Conservation (phyloP, 2,888 invertebrate species). For the Dorcus parallelipipedus region DNA sequence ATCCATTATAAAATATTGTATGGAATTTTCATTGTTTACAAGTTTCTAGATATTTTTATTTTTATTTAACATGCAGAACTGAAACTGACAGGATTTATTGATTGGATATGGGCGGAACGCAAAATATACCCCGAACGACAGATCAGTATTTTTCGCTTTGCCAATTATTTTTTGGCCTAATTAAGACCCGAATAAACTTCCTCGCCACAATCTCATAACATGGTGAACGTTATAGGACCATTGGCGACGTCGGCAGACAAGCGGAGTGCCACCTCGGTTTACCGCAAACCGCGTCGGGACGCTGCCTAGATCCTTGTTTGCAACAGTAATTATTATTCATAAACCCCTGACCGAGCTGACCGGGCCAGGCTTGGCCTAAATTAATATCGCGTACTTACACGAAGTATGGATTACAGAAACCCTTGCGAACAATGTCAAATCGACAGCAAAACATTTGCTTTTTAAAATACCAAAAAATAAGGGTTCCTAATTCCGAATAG, state of each 20-base stretch:
- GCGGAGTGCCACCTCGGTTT: slow-evolving; percentile 30
- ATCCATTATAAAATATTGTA: not conserved
- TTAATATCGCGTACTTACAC: slow-evolving; percentile 42
- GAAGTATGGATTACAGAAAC: slow-evolving; percentile 13
- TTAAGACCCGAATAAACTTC: too few species aligned
- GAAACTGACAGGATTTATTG: too few species aligned
- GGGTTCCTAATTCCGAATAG: too few species aligned
- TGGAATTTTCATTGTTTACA: not conserved
- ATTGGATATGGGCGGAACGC: not conserved
- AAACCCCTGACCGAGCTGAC: slow-evolving; percentile 45
- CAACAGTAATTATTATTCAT: slow-evolving; percentile 51
- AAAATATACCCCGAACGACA: not conserved
- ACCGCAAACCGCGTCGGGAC: slow-evolving; percentile 42
- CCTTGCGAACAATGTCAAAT: not conserved
- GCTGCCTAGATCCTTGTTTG: slow-evolving; percentile 45
- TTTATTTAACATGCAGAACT: not conserved
- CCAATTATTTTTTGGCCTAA: too few species aligned
- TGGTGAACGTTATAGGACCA: slow-evolving; percentile 17
- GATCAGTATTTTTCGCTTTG: too few species aligned
- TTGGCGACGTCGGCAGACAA: slow-evolving; percentile 28
- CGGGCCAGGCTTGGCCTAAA: slow-evolving; percentile 44
- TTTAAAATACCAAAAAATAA: too few species aligned
- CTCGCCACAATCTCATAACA: slow-evolving; percentile 1
- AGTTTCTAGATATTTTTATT: not conserved
- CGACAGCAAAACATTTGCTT: not conserved